phyloP scores from a whole-genome alignment of 2,797 vertebrate species.

The Ateles fusciceps region DNA sequence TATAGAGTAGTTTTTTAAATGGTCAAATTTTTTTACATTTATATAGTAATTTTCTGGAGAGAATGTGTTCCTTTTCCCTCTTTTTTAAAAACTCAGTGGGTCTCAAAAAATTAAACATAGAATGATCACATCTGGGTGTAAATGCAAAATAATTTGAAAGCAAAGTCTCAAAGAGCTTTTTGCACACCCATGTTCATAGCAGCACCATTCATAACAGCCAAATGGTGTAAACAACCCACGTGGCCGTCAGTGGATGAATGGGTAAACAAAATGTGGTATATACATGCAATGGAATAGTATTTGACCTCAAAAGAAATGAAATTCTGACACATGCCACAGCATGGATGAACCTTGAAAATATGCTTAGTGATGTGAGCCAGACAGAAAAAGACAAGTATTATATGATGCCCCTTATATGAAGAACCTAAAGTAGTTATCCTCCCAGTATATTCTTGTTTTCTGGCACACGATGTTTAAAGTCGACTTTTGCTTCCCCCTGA shows the following conservation, averaged over 20 bases:
- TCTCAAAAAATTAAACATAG: neutral
- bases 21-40: neutral
- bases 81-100: neutral
- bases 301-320: neutral
- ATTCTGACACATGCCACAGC: neutral
- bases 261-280: neutral
- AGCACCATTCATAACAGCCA: neutral
- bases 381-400: neutral
- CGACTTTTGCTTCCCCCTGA: neutral
- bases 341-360: neutral
- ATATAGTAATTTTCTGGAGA: neutral
- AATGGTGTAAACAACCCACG: neutral
- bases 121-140: neutral
- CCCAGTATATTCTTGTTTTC: neutral
- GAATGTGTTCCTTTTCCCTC: neutral
- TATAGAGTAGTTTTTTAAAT: neutral
- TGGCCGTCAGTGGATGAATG: neutral
- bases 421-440: neutral
- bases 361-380: neutral
- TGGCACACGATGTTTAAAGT: neutral
- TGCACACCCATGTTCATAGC: neutral
- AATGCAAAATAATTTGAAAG: neutral
- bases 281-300: neutral
- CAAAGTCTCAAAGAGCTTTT: neutral
- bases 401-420: neutral